phyloP scores from a whole-genome alignment of 1,140 invertebrate species.

The Aphaenogaster ashmeadi region DNA sequence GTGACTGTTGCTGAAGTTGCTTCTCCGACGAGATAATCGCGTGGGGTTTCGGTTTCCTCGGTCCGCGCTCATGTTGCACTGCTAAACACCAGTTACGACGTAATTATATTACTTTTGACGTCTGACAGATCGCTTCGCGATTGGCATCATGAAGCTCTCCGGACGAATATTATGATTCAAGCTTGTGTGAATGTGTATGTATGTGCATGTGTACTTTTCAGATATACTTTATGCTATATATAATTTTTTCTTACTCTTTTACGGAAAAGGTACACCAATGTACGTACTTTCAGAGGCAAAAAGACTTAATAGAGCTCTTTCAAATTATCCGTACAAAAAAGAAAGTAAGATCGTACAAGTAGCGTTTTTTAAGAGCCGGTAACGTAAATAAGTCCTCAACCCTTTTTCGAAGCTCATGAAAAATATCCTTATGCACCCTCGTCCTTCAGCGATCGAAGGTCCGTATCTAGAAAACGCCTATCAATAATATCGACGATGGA shows the following conservation, averaged over 20 bases:
- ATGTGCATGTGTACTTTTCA: neutral
- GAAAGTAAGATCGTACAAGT: neutral
- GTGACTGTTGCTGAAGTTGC: constrained; percentile 79
- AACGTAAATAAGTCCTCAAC: neutral
- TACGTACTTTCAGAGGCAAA: neutral
- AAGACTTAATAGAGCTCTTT: neutral
- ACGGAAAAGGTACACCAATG: neutral
- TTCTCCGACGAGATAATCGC: constrained; percentile 80
- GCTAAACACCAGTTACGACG: constrained; percentile 89
- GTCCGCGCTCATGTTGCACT: constrained; percentile 98
- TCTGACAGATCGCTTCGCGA: constrained; percentile 7
- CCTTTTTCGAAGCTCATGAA: constrained; percentile 16
- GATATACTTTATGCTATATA: neutral
- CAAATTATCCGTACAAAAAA: neutral
- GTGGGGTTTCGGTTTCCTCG: constrained; percentile 94
- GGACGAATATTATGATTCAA: neutral
- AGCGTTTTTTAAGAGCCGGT: neutral
- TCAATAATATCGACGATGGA: constrained; percentile 72
- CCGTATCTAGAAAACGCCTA: constrained; percentile 62
- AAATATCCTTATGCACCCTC: constrained; percentile 45
- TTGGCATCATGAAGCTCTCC: neutral
- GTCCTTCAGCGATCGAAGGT: constrained; percentile 37
- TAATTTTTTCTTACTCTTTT: neutral
- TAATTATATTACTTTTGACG: constrained; percentile 57
- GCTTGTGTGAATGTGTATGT: neutral